These are phyloP conservation scores for Spinibarbus caldwelli DNA, from an alignment of 2,797 vertebrate species.

Conservation along the genomic window DNA sequence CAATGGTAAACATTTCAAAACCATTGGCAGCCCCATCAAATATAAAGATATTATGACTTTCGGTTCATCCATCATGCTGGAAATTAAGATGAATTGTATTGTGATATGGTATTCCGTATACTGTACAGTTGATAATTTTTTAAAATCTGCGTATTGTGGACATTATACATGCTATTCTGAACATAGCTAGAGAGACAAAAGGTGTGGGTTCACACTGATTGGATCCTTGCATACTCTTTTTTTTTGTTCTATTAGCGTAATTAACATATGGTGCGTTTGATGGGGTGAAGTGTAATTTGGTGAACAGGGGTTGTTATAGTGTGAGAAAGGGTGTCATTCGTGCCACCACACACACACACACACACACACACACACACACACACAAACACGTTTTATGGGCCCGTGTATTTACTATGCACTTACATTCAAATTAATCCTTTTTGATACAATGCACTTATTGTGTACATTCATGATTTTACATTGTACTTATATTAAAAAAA, in stretches of 20 bases:
- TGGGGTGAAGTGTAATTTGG: slow-evolving; percentile 79
- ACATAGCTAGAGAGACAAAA: neutral
- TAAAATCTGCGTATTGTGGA: neutral
- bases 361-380: slow-evolving; percentile 24
- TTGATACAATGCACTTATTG: neutral
- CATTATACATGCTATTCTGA: neutral
- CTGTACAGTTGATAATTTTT: neutral
- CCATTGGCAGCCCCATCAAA: neutral
- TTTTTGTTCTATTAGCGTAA: slow-evolving; percentile 79
- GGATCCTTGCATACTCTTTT: slow-evolving; percentile 75
- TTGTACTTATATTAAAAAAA: neutral
- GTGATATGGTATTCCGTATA: no score
- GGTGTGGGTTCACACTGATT: slow-evolving; percentile 64
- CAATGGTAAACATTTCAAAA: neutral
- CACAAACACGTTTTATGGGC: neutral
- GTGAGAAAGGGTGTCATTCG: slow-evolving; percentile 61
- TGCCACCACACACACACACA: slow-evolving; percentile 18
- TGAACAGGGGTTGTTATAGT: slow-evolving; percentile 75
- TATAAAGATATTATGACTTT: neutral
- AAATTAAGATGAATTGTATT: neutral
- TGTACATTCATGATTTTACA: neutral
- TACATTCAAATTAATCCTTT: neutral
- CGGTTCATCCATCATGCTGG: neutral
- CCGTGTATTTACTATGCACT: neutral
- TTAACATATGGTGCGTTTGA: slow-evolving; percentile 83